Evolutionary conservation across 2,113 vertebrate genomes (phyloP), one percentile per base, ranked within the genome.

Genomic region (Podarcis cretensis): DNA sequence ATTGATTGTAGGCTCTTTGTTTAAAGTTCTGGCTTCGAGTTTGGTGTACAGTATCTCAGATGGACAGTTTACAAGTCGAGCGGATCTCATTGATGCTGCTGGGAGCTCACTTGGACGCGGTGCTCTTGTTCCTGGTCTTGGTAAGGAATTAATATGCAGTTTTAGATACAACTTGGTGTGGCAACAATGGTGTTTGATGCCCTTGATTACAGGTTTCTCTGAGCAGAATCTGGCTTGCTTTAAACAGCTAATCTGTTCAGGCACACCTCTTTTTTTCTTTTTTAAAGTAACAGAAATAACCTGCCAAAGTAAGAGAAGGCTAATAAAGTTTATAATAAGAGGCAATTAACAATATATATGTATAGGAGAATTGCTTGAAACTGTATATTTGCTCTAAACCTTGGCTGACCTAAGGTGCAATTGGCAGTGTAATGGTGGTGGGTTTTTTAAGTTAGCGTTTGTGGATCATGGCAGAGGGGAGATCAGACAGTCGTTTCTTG

Each of bases 21-120:
- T 94, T 12, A 32, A 84, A 99, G 99, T 99, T 92, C 97, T 99
- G 37, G 98, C 98, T 63, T 99, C 99, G 30, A 99, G 98, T 92
- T 94, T 99, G 95, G 98, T 99, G 80, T 99, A 99, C 93, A 99
- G 97, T 90, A 96, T 99, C 89, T 97, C 97, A 7, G 99, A 99
- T 0, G 99, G 99, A 88, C 99, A 99, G 96, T 99, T 99, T 95
- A 98, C 98, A 68, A 99, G 98, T 95, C 97, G 99, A 2, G 99
- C 98, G 0, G 99, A 99, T 95, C 98, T 99, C 93, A 98, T 99
- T 35, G 99, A 99, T 88, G 98, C 99, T 91, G 98, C 98, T 16
- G 98, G 98, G 90, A 99, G 99, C 91, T 99, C 99, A 0, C 96
- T 99, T 9, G 99, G 99, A 48, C 98, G 99, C 65, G 99, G 99